Conservation (phyloP, 2,113 vertebrate genomes). For the Trematocara marginatum region DNA sequence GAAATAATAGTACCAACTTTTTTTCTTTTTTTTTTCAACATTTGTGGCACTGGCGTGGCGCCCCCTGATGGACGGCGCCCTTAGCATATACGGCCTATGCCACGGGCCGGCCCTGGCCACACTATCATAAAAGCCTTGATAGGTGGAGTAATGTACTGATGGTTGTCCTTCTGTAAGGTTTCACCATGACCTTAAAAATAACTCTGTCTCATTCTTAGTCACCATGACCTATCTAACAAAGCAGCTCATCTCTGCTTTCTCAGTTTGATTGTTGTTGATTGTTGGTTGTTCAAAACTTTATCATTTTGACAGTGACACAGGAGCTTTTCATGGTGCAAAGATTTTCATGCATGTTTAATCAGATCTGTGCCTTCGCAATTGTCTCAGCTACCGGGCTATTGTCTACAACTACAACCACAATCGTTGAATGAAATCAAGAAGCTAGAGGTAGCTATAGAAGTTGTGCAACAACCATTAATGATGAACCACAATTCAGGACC, state of each 20-base stretch:
- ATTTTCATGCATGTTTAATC: background rate
- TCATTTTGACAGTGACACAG: background rate
- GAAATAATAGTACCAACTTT: no score
- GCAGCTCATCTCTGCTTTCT: background rate
- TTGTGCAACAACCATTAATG: background rate
- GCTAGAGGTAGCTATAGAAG: background rate
- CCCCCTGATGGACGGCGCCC: no score
- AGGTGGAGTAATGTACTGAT: background rate
- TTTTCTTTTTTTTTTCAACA: no score
- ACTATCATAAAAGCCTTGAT: background rate
- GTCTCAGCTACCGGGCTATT: background rate
- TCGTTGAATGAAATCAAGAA: background rate
- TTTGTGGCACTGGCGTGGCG: no score
- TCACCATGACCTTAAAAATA: background rate
- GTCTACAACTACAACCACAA: background rate
- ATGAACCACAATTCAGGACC: background rate
- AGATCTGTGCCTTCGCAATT: background rate
- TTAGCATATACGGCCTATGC: no score
- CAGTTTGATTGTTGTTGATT: background rate
- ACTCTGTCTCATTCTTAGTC: background rate
- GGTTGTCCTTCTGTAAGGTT: background rate
- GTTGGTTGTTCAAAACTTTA: background rate
- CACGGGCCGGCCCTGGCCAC: no score
- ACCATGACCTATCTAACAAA: background rate
- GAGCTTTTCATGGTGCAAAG: background rate